Conservation (phyloP, 2,888 invertebrate genomes). For the Cantharis nigra region DNA sequence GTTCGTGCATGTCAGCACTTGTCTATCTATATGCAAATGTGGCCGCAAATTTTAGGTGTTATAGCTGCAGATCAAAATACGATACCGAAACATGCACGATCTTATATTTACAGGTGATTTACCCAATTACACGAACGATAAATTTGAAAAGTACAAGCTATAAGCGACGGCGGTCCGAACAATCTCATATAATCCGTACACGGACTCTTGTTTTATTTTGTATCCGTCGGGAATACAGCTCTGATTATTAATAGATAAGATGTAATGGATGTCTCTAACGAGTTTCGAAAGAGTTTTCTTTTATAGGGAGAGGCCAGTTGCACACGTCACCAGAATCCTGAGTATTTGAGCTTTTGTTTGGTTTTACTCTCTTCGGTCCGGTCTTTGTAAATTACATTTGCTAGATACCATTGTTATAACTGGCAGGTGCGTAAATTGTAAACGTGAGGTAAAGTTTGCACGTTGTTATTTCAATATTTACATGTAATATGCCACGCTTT, state of each 20-base stretch:
- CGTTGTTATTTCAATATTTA: conserved; percentile 35
- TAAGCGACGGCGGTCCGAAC: conserved; percentile 23
- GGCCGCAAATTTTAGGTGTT: conserved; percentile 45
- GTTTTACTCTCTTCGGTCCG: conserved; percentile 21
- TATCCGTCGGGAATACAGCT: conserved; percentile 27
- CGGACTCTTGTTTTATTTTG: conserved; percentile 31
- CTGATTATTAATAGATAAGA: conserved; percentile 39
- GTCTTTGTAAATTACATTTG: conserved; percentile 36
- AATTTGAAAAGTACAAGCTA: conserved; percentile 24
- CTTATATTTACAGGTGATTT: conserved; percentile 38
- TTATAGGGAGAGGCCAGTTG: conserved; percentile 30
- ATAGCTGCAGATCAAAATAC: conserved; percentile 38
- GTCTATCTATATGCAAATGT: conserved; percentile 46
- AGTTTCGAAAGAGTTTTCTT: conserved; percentile 38
- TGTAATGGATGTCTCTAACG: conserved; percentile 40
- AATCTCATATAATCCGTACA: conserved; percentile 27
- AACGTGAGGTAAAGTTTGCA: conserved; percentile 31
- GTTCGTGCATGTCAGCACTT: conserved; percentile 35
- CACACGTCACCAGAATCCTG: conserved; percentile 34
- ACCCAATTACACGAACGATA: conserved; percentile 34
- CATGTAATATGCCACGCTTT: conserved; percentile 24
- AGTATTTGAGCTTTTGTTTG: conserved; percentile 33
- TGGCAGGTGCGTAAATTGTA: conserved; percentile 39
- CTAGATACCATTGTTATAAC: conserved; percentile 36
- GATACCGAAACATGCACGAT: conserved; percentile 29